Conservation (phyloP, 2,888 invertebrate genomes). For the Drymonia ruficornis region DNA sequence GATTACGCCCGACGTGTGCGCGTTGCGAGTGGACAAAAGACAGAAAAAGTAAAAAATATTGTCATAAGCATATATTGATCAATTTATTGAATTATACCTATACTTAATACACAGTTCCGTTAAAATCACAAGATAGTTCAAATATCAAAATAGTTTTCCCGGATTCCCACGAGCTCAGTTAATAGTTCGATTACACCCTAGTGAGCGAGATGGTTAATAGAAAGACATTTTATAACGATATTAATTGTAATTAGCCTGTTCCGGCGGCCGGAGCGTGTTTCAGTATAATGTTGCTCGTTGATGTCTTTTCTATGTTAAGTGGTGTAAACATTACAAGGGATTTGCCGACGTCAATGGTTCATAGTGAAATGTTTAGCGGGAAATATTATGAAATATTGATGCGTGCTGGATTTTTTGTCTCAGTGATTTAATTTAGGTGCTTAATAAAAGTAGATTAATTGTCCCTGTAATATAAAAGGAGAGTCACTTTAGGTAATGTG, state of each 20-base stretch:
- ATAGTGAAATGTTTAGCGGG: not conserved
- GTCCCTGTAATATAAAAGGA: too few species aligned
- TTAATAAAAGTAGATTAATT: too few species aligned
- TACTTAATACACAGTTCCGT: too few species aligned
- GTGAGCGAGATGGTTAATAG: constrained; percentile 1
- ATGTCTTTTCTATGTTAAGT: constrained; percentile 8
- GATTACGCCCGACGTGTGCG: too few species aligned
- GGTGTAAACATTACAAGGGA: not conserved
- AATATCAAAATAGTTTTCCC: not conserved
- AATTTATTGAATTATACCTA: too few species aligned
- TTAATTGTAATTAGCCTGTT: constrained; percentile 5
- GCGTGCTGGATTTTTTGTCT: not conserved
- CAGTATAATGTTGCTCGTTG: constrained; percentile 4
- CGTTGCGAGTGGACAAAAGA: too few species aligned
- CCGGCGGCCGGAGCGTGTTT: constrained; percentile 1
- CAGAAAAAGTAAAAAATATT: too few species aligned
- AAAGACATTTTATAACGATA: not conserved
- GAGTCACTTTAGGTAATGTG: too few species aligned
- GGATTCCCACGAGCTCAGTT: not conserved
- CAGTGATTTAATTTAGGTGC: too few species aligned
- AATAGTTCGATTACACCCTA: constrained; percentile 2
- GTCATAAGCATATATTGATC: too few species aligned
- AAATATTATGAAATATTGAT: not conserved
- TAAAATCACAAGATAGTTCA: not conserved
- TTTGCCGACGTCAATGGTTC: not conserved